These are phyloP conservation scores for Eupithecia insigniata DNA, from an alignment of 2,888 invertebrate species.

Conservation along the genomic window DNA sequence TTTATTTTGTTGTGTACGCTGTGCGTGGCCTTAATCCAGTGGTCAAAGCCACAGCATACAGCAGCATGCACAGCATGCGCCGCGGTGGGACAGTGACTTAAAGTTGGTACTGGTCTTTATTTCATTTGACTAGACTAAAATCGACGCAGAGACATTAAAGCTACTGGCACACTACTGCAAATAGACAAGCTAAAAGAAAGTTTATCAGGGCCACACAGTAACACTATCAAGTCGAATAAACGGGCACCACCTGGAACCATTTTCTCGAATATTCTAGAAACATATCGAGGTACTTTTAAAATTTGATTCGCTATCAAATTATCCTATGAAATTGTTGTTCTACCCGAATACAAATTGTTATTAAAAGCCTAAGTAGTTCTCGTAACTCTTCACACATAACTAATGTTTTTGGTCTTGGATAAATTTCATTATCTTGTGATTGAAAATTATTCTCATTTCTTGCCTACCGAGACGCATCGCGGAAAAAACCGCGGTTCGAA, in stretches of 20 bases:
- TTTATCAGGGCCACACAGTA: too few species aligned
- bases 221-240: not conserved
- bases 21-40: too few species aligned
- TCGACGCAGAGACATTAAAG: not conserved
- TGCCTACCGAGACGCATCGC: not conserved
- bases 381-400: not conserved
- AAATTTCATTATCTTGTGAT: not conserved
- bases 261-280: too few species aligned
- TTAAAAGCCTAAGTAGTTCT: not conserved
- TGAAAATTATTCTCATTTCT: not conserved
- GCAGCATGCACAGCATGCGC: too few species aligned
- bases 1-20: too few species aligned
- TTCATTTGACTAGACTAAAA: not conserved
- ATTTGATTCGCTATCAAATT: too few species aligned
- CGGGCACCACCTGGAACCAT: not conserved
- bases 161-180: too few species aligned
- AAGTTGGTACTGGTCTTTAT: not conserved
- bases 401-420: not conserved
- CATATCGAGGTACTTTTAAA: too few species aligned
- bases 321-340: too few species aligned
- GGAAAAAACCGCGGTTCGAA: slow-evolving; percentile 31
- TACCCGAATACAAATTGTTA: not conserved
- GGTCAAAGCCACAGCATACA: too few species aligned
- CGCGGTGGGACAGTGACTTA: too few species aligned
- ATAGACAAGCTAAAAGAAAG: too few species aligned